These are phyloP conservation scores for Nomada flava DNA, from an alignment of 2,888 invertebrate genomes.

Conservation along the genomic window DNA sequence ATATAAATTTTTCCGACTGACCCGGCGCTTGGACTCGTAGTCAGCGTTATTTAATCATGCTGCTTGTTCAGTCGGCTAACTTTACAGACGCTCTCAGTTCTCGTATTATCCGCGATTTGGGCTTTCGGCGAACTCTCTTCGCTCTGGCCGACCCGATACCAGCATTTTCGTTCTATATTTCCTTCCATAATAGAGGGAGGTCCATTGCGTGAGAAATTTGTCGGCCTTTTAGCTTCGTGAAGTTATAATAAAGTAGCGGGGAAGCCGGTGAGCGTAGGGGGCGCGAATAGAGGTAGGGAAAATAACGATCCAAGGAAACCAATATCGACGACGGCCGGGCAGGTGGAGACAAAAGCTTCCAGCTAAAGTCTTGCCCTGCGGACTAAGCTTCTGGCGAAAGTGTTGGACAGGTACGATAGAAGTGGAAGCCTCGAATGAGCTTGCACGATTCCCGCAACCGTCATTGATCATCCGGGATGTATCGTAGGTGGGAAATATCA, in stretches of 20 bases:
- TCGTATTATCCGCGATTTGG: background rate
- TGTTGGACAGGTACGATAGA: conserved; percentile 18
- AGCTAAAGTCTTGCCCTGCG: conserved; percentile 40
- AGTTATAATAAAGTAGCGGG: conserved; percentile 26
- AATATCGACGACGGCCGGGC: conserved; percentile 65
- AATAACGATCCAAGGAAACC: conserved; percentile 68
- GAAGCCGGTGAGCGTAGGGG: background rate
- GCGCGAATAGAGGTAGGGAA: conserved; percentile 46
- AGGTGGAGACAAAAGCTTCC: conserved; percentile 70
- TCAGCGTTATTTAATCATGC: background rate
- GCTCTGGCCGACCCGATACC: background rate
- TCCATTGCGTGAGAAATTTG: background rate
- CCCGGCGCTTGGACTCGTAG: background rate
- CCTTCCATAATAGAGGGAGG: background rate
- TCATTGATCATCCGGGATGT: conserved; percentile 60
- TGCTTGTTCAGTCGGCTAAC: background rate
- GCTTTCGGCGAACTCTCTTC: background rate
- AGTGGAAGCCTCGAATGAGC: conserved; percentile 40
- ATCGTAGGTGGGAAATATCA: conserved; percentile 53
- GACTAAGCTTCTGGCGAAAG: background rate
- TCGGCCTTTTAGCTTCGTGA: background rate
- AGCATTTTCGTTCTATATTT: background rate
- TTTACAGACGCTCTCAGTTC: background rate
- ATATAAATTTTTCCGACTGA: background rate
- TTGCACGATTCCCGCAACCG: conserved; percentile 23